A percentile compares a stretch with the other conserved stretches of the same genome.
Conservation (phyloP, 1,140 invertebrate species). For the Stegodyphus dumicola region DNA sequence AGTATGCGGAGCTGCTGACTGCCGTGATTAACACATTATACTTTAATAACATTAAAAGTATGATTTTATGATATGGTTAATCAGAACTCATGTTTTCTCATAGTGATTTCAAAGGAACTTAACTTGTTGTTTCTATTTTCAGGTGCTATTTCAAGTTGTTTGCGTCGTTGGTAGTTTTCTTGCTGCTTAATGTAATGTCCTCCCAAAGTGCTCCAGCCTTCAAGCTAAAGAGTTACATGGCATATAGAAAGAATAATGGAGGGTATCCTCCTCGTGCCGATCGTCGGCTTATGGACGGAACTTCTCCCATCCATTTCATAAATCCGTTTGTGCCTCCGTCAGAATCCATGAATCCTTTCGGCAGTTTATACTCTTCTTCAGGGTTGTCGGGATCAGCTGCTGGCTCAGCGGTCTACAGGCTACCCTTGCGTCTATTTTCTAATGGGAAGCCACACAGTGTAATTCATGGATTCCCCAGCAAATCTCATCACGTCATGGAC, state of each 20-base stretch:
- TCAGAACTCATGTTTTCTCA: too few species aligned
- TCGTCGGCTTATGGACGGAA: slow-evolving; percentile 3
- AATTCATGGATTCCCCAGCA: slow-evolving; percentile 7
- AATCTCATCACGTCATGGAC: slow-evolving; percentile 1
- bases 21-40: too few species aligned
- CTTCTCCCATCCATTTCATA: slow-evolving; percentile 51
- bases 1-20: too few species aligned
- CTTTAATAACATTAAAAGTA: too few species aligned
- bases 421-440: slow-evolving; percentile 14
- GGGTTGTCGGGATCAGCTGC: not conserved
- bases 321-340: slow-evolving; percentile 6
- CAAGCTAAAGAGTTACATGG: slow-evolving; percentile 12
- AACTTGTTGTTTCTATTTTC: not conserved
- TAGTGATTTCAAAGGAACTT: not conserved
- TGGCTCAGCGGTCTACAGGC: slow-evolving; percentile 18
- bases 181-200: not conserved
- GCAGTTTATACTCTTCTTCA: not conserved
- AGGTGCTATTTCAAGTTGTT: slow-evolving; percentile 4
- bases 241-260: not conserved
- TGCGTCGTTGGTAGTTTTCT: not conserved
- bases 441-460: slow-evolving; percentile 35
- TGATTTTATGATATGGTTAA: too few species aligned
- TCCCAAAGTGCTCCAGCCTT: slow-evolving; percentile 1
- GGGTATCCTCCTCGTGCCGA: not conserved
- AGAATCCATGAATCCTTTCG: not conserved